Conservation (phyloP, 2,113 vertebrate species). For the Lophius piscatorius region DNA sequence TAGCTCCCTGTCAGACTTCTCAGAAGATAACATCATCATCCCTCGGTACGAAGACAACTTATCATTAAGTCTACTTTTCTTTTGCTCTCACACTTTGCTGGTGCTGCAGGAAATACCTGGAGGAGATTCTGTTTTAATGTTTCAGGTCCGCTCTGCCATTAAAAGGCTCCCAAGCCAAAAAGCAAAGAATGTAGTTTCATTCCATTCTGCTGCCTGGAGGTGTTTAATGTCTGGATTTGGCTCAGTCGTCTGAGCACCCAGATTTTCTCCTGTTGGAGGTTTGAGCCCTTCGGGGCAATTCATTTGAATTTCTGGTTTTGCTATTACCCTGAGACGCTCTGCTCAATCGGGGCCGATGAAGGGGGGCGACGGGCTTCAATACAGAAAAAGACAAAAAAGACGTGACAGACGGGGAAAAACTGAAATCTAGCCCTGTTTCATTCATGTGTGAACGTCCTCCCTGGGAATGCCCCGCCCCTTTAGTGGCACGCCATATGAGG, state of each 20-base stretch:
- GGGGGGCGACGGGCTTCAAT: not conserved
- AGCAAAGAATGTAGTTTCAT: not conserved
- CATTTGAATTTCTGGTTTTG: constrained; percentile 39
- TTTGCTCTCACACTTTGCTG: not conserved
- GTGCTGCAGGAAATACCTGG: not conserved
- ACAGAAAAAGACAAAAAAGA: not conserved
- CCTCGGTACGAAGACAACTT: no score
- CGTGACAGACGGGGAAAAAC: not conserved
- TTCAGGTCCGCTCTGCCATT: constrained; percentile 4
- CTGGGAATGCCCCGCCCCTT: no score
- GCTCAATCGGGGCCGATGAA: constrained; percentile 38
- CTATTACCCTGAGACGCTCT: constrained; percentile 37
- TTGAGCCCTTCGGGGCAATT: constrained; percentile 36
- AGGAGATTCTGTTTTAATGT: not conserved
- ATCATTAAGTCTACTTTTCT: no score
- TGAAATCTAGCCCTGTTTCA: no score
- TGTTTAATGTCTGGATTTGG: constrained; percentile 39
- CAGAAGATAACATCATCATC: no score
- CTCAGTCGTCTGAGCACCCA: constrained; percentile 25
- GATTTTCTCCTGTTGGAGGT: constrained; percentile 9
- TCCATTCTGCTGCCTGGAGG: constrained; percentile 13
- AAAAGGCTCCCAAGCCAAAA: not conserved
- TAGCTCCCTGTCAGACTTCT: no score
- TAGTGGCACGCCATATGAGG: no score
- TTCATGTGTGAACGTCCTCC: no score